A percentile compares a stretch with the other conserved stretches of the same genome.
These are phyloP conservation scores for Hippocampus comes DNA, from an alignment of 2,113 vertebrate genomes.

Conservation along the genomic window DNA sequence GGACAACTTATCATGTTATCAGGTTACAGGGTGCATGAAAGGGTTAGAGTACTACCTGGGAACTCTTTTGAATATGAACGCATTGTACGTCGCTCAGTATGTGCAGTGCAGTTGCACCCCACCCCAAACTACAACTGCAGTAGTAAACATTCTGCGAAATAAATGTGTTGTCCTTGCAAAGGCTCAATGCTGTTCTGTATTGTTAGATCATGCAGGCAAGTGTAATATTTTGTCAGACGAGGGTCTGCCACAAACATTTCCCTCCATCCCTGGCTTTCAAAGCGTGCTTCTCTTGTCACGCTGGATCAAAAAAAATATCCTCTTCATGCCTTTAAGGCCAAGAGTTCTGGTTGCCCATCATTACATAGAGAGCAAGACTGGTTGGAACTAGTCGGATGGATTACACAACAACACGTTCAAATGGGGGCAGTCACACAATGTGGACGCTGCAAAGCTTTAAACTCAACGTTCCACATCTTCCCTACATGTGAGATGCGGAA, in stretches of 20 bases:
- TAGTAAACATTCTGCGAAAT: background rate
- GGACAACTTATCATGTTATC: too few species aligned
- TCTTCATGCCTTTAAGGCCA: background rate
- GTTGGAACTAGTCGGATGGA: slow-evolving; percentile 56
- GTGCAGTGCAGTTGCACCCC: background rate
- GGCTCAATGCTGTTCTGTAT: background rate
- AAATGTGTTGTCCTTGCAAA: too few species aligned
- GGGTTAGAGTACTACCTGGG: too few species aligned
- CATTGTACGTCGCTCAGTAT: too few species aligned
- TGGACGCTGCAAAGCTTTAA: slow-evolving; percentile 11
- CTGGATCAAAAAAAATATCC: background rate
- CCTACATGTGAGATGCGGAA: background rate
- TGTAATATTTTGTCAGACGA: background rate
- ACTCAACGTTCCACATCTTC: slow-evolving; percentile 1
- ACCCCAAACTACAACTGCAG: background rate
- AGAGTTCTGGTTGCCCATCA: background rate
- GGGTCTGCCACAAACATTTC: background rate
- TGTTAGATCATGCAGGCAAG: background rate
- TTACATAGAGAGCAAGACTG: slow-evolving; percentile 30
- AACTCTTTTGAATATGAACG: too few species aligned
- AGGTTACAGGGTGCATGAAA: too few species aligned
- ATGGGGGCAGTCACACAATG: background rate
- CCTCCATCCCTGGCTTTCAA: slow-evolving; percentile 3
- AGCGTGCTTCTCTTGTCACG: background rate
- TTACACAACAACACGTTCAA: slow-evolving; percentile 56